Evolutionary conservation across 2,797 vertebrate species (phyloP).

Genomic region (Acipenser transmontanus): DNA sequence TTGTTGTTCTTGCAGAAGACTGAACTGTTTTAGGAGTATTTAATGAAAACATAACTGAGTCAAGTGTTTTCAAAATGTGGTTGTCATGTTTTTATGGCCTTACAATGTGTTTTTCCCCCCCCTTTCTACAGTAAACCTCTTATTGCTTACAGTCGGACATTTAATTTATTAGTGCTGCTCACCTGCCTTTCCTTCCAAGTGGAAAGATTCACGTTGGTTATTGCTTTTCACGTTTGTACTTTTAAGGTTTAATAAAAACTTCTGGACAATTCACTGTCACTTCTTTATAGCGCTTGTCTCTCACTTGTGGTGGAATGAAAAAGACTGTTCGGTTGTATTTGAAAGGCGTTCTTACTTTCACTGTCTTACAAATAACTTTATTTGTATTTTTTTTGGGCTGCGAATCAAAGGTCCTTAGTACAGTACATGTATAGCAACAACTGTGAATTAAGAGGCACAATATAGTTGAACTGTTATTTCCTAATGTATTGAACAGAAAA

Average conservation of each 20-base stretch:
- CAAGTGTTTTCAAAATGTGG: slow-evolving; percentile 88
- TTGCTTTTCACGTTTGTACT: slow-evolving; percentile 99
- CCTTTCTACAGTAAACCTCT: slow-evolving; percentile 83
- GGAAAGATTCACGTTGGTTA: slow-evolving; percentile 92
- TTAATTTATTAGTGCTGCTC: slow-evolving; percentile 99
- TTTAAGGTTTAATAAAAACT: slow-evolving; percentile 98
- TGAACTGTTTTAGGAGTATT: slow-evolving; percentile 97
- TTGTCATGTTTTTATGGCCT: slow-evolving; percentile 98
- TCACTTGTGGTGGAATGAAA: slow-evolving; percentile 13
- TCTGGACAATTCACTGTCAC: slow-evolving; percentile 63
- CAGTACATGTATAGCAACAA: too few relatives aligned
- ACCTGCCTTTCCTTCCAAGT: slow-evolving; percentile 77
- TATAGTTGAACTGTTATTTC: too few relatives aligned
- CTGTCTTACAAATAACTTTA: too few relatives aligned
- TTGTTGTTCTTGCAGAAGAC: slow-evolving; percentile 87
- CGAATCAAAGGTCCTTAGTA: too few relatives aligned
- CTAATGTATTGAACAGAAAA: too few relatives aligned
- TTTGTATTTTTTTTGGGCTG: too few relatives aligned
- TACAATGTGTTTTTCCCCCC: slow-evolving; percentile 73
- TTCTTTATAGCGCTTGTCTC: slow-evolving; percentile 36
- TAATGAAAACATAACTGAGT: slow-evolving; percentile 83
- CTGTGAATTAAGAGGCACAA: too few relatives aligned
- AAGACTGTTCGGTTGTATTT: too few relatives aligned
- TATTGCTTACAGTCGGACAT: slow-evolving; percentile 88
- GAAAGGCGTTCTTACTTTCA: too few relatives aligned